Conservation (phyloP, 1,140 invertebrate species). For the Pseudomyrmex pallidus region DNA sequence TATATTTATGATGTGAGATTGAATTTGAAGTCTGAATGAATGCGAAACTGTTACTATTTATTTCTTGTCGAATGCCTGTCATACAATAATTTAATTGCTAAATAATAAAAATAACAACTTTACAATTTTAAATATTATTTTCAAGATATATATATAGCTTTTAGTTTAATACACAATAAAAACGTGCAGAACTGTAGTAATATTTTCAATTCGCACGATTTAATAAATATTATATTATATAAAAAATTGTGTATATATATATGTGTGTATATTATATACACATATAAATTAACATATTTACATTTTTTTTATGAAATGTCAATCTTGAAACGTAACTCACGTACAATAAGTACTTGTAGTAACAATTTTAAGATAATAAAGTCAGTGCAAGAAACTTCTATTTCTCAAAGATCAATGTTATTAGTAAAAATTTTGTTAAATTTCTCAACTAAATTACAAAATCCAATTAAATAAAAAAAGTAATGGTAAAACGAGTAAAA, state of each 20-base stretch:
- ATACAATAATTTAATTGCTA: no score
- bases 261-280: constrained; percentile 1
- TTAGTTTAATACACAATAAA: constrained; percentile 1
- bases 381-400: not conserved
- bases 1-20: no score
- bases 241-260: constrained; percentile 6
- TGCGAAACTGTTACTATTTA: no score
- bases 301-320: constrained; percentile 15
- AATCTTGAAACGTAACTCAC: not conserved
- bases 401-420: not conserved
- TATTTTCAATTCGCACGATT: constrained; percentile 14
- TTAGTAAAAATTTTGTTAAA: not conserved
- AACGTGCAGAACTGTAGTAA: constrained; percentile 7
- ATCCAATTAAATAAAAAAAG: not conserved
- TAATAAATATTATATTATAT: constrained; percentile 23
- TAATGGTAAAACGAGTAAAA: no score
- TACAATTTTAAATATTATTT: not conserved
- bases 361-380: constrained; percentile 10
- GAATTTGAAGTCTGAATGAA: no score
- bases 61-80: no score
- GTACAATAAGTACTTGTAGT: constrained; percentile 12
- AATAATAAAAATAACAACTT: constrained; percentile 14
- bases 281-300: constrained; percentile 31
- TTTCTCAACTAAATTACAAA: no score
- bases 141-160: no score